Base-by-base conservation (phyloP, 2,113 vertebrate species). In the Lepus timidus region DNA sequence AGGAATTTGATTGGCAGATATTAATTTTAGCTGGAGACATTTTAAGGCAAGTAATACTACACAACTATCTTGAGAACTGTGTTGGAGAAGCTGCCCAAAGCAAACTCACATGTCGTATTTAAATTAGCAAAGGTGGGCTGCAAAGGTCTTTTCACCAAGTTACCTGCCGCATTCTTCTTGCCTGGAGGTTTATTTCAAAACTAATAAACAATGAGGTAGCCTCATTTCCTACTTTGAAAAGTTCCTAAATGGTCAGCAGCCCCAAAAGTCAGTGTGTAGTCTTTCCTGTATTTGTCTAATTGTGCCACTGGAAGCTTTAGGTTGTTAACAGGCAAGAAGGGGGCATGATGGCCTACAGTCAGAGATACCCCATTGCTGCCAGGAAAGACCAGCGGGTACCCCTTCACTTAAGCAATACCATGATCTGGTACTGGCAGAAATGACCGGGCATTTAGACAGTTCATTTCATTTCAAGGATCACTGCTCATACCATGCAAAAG, bases 181-280 rank as follows among this genome's bases (percentile, higher is more conserved):
- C 71, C 80, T 4, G 5, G 19, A 65, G 65, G 31, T 22, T 14
- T 78, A 92, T 93, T 65, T 39, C 71, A 84, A 61, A 68, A 23
- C 86, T 85, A 87, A 97, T 84, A 93, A 20, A 23, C 74, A 62
- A 85, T 33, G 20, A 96, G 83, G 64, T 13, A 80, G 10, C 61
- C 39, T 76, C 39, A 76, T 79, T 22, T 80, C 58, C 29, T 58
- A 17, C 65, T 51, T 27, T 36, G 9, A 85, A 86, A 64, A 49
- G 44, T 58, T 36, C 36, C 49, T 33, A 14, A 11, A 44, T 1
- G 29, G 23, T 58, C 31, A 11, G 58, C 16, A 61, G 71, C 12
- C 39, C 39, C 7, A 9, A 4, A 25, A 84, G 64, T 55, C 78
- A 29, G 55, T 9, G 39, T n/a, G 9, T 1, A 22, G 14, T 67